A percentile compares a stretch with the other conserved stretches of the same genome.
phyloP scores from a whole-genome alignment of 2,888 invertebrate species.

The Eupithecia abbreviata region DNA sequence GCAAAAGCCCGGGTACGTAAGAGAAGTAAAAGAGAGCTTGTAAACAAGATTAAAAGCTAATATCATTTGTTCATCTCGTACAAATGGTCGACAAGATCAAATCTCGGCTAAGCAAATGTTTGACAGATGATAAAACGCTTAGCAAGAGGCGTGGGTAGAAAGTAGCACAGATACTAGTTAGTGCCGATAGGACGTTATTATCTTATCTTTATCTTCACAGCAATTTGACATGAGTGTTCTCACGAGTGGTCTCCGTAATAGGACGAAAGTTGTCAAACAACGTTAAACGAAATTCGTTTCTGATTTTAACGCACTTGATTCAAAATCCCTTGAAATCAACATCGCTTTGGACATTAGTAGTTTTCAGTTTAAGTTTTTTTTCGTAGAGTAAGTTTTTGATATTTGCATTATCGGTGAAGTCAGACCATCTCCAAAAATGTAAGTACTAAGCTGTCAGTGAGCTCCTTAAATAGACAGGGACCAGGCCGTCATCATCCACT shows the following conservation, averaged over 20 bases:
- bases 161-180: constrained; percentile 62
- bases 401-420: not conserved
- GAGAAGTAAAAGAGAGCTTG: constrained; percentile 42
- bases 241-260: constrained; percentile 38
- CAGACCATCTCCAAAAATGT: not conserved
- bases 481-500: constrained; percentile 76
- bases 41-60: constrained; percentile 46
- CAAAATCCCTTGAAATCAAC: not conserved
- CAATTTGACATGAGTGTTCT: constrained; percentile 50
- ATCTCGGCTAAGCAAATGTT: constrained; percentile 76
- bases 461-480: constrained; percentile 58
- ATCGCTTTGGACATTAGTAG: not conserved
- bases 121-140: constrained; percentile 67
- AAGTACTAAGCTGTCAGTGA: constrained; percentile 29
- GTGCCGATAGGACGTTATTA: constrained; percentile 58
- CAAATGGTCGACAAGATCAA: constrained; percentile 55
- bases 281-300: not conserved
- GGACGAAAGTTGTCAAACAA: constrained; percentile 8
- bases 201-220: constrained; percentile 62
- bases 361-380: not conserved
- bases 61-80: constrained; percentile 52
- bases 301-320: not conserved
- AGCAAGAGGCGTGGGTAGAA: constrained; percentile 58
- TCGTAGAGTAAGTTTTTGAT: not conserved
- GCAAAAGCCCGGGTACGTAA: constrained; percentile 3